A percentile compares a stretch with the other conserved stretches of the same genome.
These are phyloP conservation scores for Smittia sp. DNA, from an alignment of 2,888 invertebrate species.

Conservation along the genomic window DNA sequence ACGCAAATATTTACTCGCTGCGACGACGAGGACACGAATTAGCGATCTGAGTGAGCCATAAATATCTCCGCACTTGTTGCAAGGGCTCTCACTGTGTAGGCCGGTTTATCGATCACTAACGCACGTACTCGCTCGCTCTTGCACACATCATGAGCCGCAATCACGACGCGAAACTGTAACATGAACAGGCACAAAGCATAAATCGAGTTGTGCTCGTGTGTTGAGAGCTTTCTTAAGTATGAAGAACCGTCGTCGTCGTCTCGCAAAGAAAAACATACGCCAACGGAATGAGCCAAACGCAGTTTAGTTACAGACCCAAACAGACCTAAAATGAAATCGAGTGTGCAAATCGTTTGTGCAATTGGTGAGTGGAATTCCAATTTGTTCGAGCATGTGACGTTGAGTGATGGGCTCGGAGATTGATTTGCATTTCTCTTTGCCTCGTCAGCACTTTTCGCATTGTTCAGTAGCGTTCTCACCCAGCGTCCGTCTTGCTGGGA, in stretches of 20 bases:
- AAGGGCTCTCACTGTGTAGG: constrained; percentile 11
- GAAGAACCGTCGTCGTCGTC: neutral
- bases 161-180: constrained; percentile 13
- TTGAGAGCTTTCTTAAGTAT: neutral
- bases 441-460: constrained; percentile 14
- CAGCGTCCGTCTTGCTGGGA: constrained; percentile 27
- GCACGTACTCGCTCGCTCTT: neutral
- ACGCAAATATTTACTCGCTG: neutral
- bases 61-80: neutral
- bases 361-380: constrained; percentile 34
- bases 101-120: neutral
- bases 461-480: neutral
- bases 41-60: neutral
- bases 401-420: neutral
- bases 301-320: constrained; percentile 36
- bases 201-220: neutral
- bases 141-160: neutral
- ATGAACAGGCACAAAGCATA: constrained; percentile 22
- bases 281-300: constrained; percentile 34
- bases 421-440: constrained; percentile 1
- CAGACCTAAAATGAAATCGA: constrained; percentile 40
- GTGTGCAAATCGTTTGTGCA: constrained; percentile 40
- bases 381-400: neutral
- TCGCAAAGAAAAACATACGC: constrained; percentile 30
- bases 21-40: neutral